A percentile compares a stretch with the other conserved stretches of the same genome.
phyloP scores from a whole-genome alignment of 2,797 vertebrate species.

The Leptoclinus maculatus region DNA sequence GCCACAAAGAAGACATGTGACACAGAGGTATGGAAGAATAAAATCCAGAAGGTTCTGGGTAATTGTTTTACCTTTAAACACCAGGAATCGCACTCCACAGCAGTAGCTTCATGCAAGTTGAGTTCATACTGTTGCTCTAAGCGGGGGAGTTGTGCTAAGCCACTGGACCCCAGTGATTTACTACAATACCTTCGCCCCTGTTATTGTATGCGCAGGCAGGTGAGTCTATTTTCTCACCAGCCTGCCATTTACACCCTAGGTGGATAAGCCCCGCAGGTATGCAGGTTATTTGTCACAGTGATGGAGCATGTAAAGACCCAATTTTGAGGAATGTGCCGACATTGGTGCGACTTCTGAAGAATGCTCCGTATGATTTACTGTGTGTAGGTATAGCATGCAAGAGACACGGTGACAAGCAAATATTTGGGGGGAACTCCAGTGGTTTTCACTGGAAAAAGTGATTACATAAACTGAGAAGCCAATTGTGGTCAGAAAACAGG shows the following conservation, averaged over 20 bases:
- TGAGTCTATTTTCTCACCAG: constrained; percentile 41
- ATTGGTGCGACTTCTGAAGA: constrained; percentile 16
- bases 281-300: constrained; percentile 61
- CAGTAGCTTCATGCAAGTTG: constrained; percentile 6
- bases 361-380: constrained; percentile 13
- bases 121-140: constrained; percentile 20
- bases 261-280: constrained; percentile 59
- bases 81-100: constrained; percentile 7
- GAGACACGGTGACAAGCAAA: constrained; percentile 19
- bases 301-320: constrained; percentile 52
- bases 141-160: constrained; percentile 24
- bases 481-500: constrained; percentile 37
- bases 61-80: constrained; percentile 5
- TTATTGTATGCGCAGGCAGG: constrained; percentile 37
- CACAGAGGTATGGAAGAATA: background rate
- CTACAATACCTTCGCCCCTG: constrained; percentile 22
- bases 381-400: constrained; percentile 10
- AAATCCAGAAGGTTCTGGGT: background rate
- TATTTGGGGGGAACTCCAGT: constrained; percentile 36
- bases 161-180: constrained; percentile 45
- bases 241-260: constrained; percentile 49
- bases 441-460: constrained; percentile 16
- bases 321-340: constrained; percentile 36
- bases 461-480: constrained; percentile 32
- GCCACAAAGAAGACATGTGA: background rate